phyloP scores from a whole-genome alignment of 2,797 vertebrate genomes.

The Apodemus agrarius region DNA sequence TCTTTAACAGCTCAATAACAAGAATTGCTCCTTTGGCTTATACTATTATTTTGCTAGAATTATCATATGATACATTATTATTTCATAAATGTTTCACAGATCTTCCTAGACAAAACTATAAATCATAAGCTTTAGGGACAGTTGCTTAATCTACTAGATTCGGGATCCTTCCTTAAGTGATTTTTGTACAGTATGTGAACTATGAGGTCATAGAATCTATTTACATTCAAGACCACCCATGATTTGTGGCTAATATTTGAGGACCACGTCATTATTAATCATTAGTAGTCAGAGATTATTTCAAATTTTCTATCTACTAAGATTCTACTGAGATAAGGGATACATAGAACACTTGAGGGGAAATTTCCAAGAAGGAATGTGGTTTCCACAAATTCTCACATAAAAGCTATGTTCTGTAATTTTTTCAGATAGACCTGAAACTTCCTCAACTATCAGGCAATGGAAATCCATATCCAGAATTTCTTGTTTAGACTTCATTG shows the following conservation, averaged over 20 bases:
- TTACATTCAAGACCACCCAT: neutral
- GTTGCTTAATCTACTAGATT: slow-evolving; percentile 1
- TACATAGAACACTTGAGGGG: neutral
- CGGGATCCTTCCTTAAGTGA: neutral
- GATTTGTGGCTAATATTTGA: neutral
- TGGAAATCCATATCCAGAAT: neutral
- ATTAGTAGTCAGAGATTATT: neutral
- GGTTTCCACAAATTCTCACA: neutral
- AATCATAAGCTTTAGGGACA: neutral
- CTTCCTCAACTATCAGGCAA: slow-evolving; percentile 43
- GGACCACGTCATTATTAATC: neutral
- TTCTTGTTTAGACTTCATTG: slow-evolving; percentile 57
- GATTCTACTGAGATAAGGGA: neutral
- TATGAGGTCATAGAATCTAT: neutral
- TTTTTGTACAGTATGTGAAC: neutral
- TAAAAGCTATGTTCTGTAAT: slow-evolving; percentile 10
- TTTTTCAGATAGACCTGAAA: slow-evolving; percentile 7
- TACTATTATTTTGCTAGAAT: neutral
- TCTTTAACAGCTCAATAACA: neutral
- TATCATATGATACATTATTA: neutral
- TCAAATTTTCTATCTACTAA: neutral
- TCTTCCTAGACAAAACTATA: neutral
- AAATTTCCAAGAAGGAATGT: slow-evolving; percentile 21
- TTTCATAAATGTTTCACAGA: slow-evolving; percentile 12
- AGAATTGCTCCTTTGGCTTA: neutral